phyloP scores from a whole-genome alignment of 1,140 invertebrate species.

The Pristionchus pacificus region DNA sequence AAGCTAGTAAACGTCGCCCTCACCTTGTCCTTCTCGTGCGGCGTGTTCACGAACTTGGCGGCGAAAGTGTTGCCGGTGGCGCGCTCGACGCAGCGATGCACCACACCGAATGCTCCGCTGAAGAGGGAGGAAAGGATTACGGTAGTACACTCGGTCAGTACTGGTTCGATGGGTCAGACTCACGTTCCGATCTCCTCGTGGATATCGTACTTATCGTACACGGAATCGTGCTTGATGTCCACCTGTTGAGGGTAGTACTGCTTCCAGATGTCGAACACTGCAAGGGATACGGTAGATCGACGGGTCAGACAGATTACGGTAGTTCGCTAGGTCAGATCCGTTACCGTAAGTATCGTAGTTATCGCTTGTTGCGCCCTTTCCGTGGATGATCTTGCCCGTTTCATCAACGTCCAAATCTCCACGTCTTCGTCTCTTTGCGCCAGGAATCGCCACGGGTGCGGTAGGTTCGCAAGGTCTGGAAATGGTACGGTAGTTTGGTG shows the following conservation, averaged over 20 bases:
- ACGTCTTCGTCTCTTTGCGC: constrained; percentile 25
- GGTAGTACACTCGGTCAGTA: constrained; percentile 1
- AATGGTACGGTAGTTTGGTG: background rate
- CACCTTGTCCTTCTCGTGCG: constrained; percentile 80
- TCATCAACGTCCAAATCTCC: constrained; percentile 70
- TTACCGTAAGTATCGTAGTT: constrained; percentile 88
- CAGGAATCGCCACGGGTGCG: constrained; percentile 70
- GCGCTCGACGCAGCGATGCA: constrained; percentile 91
- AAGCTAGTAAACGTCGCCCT: no score
- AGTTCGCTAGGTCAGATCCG: constrained; percentile 23
- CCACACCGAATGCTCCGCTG: constrained; percentile 90
- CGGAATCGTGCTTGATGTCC: constrained; percentile 85
- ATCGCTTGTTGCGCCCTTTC: constrained; percentile 77
- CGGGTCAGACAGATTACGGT: background rate
- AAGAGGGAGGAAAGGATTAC: constrained; percentile 55
- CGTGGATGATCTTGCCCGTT: constrained; percentile 83
- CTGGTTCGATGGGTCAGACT: constrained; percentile 29
- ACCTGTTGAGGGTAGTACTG: constrained; percentile 93
- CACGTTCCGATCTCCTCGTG: constrained; percentile 93
- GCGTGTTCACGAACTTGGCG: constrained; percentile 96
- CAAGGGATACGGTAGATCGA: constrained; percentile 12
- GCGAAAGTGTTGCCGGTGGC: constrained; percentile 94
- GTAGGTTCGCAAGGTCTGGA: constrained; percentile 75
- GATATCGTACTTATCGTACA: constrained; percentile 97
- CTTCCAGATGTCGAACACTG: constrained; percentile 88